Base-by-base conservation (phyloP, 2,888 invertebrate genomes). In the Charanyca ferruginea region DNA sequence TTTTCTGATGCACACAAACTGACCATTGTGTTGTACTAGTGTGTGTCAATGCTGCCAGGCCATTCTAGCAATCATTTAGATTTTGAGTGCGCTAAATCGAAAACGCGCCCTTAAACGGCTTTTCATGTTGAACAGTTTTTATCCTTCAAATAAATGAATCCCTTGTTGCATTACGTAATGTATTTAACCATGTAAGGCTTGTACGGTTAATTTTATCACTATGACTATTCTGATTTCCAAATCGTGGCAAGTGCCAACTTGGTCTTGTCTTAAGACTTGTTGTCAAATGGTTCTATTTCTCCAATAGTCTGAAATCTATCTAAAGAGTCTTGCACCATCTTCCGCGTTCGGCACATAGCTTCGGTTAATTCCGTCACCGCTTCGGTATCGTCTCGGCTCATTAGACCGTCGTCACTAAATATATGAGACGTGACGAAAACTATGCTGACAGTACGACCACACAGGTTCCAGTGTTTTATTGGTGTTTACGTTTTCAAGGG, bases 371-470 rank as follows among this genome's bases (percentile, higher is more conserved):
- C 64, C 45, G 61, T 74, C 69, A 18, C 32, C 57, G 41, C 48
- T 53, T 71, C 67, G 59, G 55, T 45, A 47, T 42, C 59, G 67
- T 44, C 51, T 71, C 65, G 58, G 52, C 60, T 72, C 57, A 62
- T 80, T 79, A 76, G 53, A 23, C 20, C 53, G 57, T 41, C 54
- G 70, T 58, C 63, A 64, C 74, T 59, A 38, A 78, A 65, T 73
- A 73, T 66, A 66, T 66, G 70, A 45, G 49, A 69, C 60, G 66
- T 75, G 82, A 81, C 66, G 65, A 75, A 66, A 81, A 48, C 55
- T 61, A 45, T 47, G 60, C 16, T 75, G 82, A 75, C 80, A 70
- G 66, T 28, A 57, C 54, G 80, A 79, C 82, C 82, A 75, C 79
- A 75, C 74, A 62, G 45, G 52, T 73, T 77, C 55, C 61, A 38